phyloP scores from a whole-genome alignment of 1,140 invertebrate genomes.

The Temnothorax curvispinosus region DNA sequence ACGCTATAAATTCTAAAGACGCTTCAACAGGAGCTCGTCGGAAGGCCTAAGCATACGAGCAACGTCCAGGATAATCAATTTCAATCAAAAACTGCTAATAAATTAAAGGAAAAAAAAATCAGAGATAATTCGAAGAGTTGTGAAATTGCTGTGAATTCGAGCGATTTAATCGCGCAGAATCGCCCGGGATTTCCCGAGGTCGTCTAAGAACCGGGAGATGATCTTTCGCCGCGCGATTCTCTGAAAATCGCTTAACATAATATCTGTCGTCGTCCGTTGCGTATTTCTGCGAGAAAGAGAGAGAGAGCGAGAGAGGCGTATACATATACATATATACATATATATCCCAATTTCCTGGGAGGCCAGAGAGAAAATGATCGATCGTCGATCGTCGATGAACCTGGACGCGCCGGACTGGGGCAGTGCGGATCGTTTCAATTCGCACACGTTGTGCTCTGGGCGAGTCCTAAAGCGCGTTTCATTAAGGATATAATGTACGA shows the following conservation, averaged over 20 bases:
- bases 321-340: neutral
- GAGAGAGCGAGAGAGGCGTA: neutral
- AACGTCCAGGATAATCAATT: neutral
- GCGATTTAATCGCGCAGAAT: neutral
- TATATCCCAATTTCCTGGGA: conserved; percentile 6
- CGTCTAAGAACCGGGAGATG: neutral
- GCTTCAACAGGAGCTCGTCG: neutral
- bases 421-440: conserved; percentile 26
- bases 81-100: neutral
- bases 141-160: neutral
- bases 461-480: conserved; percentile 25
- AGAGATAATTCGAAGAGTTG: neutral
- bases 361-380: conserved; percentile 4
- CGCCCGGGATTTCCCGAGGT: neutral
- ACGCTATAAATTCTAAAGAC: neutral
- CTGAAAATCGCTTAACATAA: conserved; percentile 22
- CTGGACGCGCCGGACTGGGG: neutral
- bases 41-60: neutral
- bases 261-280: neutral
- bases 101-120: neutral
- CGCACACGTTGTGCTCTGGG: conserved; percentile 37
- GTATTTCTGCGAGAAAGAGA: neutral
- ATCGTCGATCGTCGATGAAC: conserved; percentile 32
- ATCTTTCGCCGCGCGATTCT: conserved; percentile 25
- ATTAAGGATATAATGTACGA: conserved; percentile 39